These are phyloP conservation scores for Masticophis lateralis DNA, from an alignment of 2,797 vertebrate species.

Conservation along the genomic window DNA sequence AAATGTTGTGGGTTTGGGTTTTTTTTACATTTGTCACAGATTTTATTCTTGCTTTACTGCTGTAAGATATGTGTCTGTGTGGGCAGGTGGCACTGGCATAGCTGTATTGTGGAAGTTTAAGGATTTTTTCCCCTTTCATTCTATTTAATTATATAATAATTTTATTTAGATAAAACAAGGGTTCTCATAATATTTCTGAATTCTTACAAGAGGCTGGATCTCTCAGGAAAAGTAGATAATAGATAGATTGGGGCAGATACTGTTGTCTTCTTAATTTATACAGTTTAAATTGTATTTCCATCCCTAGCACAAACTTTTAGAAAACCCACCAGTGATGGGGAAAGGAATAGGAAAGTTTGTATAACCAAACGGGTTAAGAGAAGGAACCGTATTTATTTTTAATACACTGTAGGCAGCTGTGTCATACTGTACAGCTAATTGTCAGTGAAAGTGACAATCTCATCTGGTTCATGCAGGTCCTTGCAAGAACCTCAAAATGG, in stretches of 20 bases:
- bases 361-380: neutral
- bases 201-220: neutral
- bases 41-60: conserved; percentile 42
- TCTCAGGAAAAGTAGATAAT: neutral
- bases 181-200: neutral
- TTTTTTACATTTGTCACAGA: conserved; percentile 13
- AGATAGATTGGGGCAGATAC: neutral
- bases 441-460: neutral
- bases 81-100: conserved; percentile 1
- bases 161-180: neutral
- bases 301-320: neutral
- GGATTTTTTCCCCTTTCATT: neutral
- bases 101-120: neutral
- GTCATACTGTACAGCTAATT: neutral
- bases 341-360: neutral
- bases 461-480: neutral
- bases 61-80: conserved; percentile 39
- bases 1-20: conserved; percentile 41
- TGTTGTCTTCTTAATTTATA: neutral
- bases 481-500: neutral
- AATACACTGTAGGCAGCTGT: neutral
- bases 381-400: neutral
- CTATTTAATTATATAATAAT: neutral
- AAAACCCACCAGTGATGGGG: neutral
- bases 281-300: neutral